phyloP scores from a whole-genome alignment of 2,797 vertebrate species.

The Coccyzus lansbergi region DNA sequence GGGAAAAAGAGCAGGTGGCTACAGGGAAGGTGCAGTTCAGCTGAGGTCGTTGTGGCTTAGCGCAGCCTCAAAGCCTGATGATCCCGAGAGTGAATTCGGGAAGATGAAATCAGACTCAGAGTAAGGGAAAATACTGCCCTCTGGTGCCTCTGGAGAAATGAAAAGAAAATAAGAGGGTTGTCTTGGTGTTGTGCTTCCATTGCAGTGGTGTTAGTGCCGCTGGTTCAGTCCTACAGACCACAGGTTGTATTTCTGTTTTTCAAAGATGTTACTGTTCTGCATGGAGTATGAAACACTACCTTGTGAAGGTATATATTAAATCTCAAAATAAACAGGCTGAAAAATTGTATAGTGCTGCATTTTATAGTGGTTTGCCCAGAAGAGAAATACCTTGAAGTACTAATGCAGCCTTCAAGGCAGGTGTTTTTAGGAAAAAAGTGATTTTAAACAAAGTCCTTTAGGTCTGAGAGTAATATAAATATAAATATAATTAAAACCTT shows the following conservation, averaged over 20 bases:
- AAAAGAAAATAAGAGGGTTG: neutral
- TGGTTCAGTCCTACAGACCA: neutral
- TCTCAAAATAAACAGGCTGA: neutral
- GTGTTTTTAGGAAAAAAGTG: neutral
- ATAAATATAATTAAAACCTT: too few species aligned
- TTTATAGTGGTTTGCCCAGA: neutral
- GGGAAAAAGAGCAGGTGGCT: neutral
- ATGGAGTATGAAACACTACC: neutral
- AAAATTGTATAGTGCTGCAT: neutral
- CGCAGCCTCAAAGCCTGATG: neutral
- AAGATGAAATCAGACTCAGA: conserved; percentile 5
- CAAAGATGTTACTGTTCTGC: neutral
- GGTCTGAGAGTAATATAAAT: neutral
- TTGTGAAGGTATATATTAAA: neutral
- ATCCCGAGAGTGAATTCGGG: conserved; percentile 3
- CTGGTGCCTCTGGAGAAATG: conserved; percentile 40
- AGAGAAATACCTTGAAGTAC: neutral
- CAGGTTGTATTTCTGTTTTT: neutral
- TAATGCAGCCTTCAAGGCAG: neutral
- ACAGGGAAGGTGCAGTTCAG: neutral
- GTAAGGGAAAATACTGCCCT: conserved; percentile 62
- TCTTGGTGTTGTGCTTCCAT: neutral
- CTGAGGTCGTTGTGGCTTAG: conserved; percentile 1
- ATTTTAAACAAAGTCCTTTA: neutral
- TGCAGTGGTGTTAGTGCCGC: neutral